phyloP scores from a whole-genome alignment of 2,113 vertebrate species.

The Eleginops maclovinus region DNA sequence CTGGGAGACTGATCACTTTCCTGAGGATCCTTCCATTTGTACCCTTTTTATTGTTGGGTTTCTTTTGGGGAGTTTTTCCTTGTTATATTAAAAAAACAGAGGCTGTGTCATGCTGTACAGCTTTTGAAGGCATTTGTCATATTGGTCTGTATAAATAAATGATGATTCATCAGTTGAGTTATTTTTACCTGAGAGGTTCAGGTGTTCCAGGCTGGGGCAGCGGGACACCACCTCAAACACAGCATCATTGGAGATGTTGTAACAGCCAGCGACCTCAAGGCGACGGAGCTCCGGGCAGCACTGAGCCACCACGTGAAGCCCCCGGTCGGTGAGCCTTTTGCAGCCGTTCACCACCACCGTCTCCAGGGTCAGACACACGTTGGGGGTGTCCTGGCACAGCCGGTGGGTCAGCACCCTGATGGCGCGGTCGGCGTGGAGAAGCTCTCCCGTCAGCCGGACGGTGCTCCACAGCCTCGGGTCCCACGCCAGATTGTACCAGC shows the following conservation, averaged over 20 bases:
- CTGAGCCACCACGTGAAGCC: constrained; percentile 94
- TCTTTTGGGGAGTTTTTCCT: no score
- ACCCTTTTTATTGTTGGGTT: no score
- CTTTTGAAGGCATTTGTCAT: no score
- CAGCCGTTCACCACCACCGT: constrained; percentile 92
- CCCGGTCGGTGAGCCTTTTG: constrained; percentile 95
- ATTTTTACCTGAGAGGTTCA: constrained; percentile 94
- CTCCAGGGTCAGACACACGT: constrained; percentile 97
- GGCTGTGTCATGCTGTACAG: no score
- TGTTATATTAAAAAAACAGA: no score
- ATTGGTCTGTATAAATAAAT: no score
- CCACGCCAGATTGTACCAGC: constrained; percentile 99
- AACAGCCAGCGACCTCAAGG: constrained; percentile 94
- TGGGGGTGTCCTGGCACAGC: constrained; percentile 97
- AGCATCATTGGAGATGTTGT: constrained; percentile 95
- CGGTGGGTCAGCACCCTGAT: constrained; percentile 94
- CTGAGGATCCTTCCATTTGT: no score
- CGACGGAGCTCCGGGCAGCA: constrained; percentile 94
- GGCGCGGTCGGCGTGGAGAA: constrained; percentile 93
- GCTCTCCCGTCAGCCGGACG: constrained; percentile 92
- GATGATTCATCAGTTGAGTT: not conserved
- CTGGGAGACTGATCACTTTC: no score
- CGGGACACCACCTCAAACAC: constrained; percentile 96
- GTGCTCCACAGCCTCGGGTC: constrained; percentile 95
- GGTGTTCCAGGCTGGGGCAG: constrained; percentile 95